Evolutionary conservation across 2,113 vertebrate species (phyloP), one percentile per base, ranked within the genome.

Genomic region (Chaetorhynchus papuensis): DNA sequence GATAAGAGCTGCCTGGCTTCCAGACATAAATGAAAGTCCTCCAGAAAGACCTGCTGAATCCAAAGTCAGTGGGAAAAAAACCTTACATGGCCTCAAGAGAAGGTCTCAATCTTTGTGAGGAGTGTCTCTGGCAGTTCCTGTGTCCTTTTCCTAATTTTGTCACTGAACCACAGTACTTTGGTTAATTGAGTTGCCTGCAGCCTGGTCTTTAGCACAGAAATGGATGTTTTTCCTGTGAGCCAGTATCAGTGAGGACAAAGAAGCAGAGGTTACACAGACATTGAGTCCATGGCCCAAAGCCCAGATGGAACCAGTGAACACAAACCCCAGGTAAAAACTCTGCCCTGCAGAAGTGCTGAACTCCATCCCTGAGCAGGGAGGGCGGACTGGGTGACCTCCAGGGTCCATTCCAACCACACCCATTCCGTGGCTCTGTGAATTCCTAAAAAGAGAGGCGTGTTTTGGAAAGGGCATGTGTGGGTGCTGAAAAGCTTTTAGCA

Each of bases 331-430:
- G 26, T 22, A 30, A 47, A 11, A 41, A 5, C 50, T n/a, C 13
- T 80, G 33, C 10, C 2, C 18, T 33, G n/a, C 76, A 80, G 45
- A 18, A 15, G 31, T 1, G 10, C 57, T 0, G 0, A 41, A 11
- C 22, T 13, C 45, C 61, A 41, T 23, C 42, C 35, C 63, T 44
- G 31, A 17, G 54, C 26, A 35, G 54, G 47, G 41, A 69, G 21
- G 47, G 47, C 6, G 56, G 31, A 3, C 49, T 28, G 31, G 35
- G 45, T 35, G 42, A 56, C 18, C n/a, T 14, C 49, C 56, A 10
- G 2, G 23, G 47, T 12, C 47, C 18, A 30, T 69, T 41, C 78
- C 39, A 47, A 3, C 70, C 18, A 4, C 41, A 22, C 9, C 21
- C 41, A 33, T 3, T 3, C 8, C 1, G 0, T 31, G 63, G 22